Percentiles rank a stretch among this genome's conserved stretches.
phyloP scores from a whole-genome alignment of 2,797 vertebrate species.

The Pantherophis alleghaniensis region DNA sequence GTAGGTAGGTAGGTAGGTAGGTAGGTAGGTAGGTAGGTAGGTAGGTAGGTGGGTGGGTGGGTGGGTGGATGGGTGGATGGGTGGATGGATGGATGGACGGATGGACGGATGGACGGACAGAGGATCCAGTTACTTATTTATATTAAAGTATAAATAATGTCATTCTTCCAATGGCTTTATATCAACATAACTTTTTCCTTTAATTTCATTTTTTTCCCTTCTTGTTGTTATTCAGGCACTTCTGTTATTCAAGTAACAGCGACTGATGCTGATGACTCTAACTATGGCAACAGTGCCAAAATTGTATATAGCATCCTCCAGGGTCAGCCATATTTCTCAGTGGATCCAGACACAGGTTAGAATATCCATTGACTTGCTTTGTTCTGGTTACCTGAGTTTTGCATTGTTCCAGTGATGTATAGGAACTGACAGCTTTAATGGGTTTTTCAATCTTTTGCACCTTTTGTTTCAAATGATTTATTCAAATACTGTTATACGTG shows the following conservation, averaged over 20 bases:
- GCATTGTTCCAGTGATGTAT: background rate
- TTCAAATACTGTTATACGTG: background rate
- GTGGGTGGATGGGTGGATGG: too few species aligned
- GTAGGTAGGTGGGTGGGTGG: fast-evolving
- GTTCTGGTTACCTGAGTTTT: background rate
- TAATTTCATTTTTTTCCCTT: constrained; percentile 14
- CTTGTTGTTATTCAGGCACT: constrained; percentile 76
- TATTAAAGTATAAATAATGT: background rate
- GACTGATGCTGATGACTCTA: constrained; percentile 90
- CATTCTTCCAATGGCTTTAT: background rate
- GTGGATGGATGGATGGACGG: background rate
- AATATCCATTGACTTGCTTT: background rate
- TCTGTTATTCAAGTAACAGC: constrained; percentile 90
- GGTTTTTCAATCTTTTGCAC: background rate
- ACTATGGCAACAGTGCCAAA: constrained; percentile 95
- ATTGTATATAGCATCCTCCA: constrained; percentile 95
- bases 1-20: fast-evolving
- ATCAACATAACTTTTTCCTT: background rate
- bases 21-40: fast-evolving
- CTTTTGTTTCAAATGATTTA: background rate
- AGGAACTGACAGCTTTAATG: background rate
- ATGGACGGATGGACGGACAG: background rate
- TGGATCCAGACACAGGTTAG: constrained; percentile 93
- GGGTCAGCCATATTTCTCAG: constrained; percentile 95
- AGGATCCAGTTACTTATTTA: background rate